A percentile compares a stretch with the other conserved stretches of the same genome.
These are phyloP conservation scores for Nemopilema nomurai DNA, from an alignment of 30 jellyfish, hydroid and myxozoan genomes.

Conservation along the genomic window DNA sequence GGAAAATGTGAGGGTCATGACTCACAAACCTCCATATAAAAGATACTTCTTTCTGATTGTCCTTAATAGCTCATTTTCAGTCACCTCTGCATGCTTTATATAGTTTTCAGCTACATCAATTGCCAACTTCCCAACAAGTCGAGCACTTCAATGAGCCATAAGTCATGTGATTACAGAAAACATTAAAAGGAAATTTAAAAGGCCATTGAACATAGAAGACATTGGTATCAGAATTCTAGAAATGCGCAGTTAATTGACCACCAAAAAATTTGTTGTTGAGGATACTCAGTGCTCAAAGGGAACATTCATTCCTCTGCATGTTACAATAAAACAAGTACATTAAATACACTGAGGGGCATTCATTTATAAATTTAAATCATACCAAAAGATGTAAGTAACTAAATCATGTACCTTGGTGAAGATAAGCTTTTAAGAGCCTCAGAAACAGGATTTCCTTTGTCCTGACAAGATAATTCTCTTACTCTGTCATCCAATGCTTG, in stretches of 20 bases:
- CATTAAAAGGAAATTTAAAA: neutral
- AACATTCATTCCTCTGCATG: too few relatives aligned
- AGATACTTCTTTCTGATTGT: slow-evolving; percentile 4
- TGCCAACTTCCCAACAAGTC: slow-evolving; percentile 35
- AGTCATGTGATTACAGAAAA: neutral
- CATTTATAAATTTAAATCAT: neutral
- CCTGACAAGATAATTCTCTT: neutral
- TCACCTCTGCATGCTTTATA: neutral
- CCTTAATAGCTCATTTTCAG: neutral
- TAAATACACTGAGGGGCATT: too few relatives aligned
- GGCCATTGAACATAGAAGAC: too few relatives aligned
- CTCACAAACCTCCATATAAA: slow-evolving; percentile 36
- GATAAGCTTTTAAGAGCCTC: neutral
- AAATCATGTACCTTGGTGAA: slow-evolving; percentile 14
- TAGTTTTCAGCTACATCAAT: slow-evolving; percentile 28
- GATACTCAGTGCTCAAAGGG: too few relatives aligned
- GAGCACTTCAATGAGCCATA: neutral
- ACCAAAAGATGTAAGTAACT: neutral
- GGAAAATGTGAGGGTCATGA: neutral
- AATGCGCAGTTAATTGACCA: too few relatives aligned
- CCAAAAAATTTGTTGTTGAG: too few relatives aligned
- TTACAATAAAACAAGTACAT: too few relatives aligned
- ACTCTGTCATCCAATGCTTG: neutral
- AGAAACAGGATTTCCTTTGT: neutral
- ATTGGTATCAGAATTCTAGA: too few relatives aligned